Percentiles rank a stretch among this genome's conserved stretches.
Evolutionary conservation across 2,113 vertebrate species (phyloP).

Genomic region (Centrocercus urophasianus): DNA sequence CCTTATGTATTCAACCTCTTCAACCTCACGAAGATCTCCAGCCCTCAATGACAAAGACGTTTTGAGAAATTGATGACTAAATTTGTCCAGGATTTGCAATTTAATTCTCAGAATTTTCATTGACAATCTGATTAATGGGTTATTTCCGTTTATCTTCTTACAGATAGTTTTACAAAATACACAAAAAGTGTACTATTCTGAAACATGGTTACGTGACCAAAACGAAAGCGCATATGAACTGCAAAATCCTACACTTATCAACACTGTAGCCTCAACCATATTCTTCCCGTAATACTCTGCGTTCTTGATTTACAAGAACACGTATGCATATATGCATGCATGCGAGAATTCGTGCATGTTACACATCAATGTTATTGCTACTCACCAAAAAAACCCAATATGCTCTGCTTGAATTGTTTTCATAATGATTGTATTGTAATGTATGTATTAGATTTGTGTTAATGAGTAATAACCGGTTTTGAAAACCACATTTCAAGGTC

Average conservation of each 20-base stretch:
- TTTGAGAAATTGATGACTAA: conserved; percentile 77
- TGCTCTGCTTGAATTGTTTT: conserved; percentile 48
- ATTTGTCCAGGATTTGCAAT: conserved; percentile 39
- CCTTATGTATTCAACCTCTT: background rate
- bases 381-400: background rate
- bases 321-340: background rate
- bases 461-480: conserved; percentile 36
- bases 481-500: conserved; percentile 48
- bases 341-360: background rate
- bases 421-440: background rate
- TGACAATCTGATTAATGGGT: conserved; percentile 72
- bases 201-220: conserved; percentile 29
- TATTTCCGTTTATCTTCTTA: conserved; percentile 52
- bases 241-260: conserved; percentile 49
- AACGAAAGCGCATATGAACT: conserved; percentile 36
- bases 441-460: conserved; percentile 16
- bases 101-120: conserved; percentile 79
- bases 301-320: conserved; percentile 68
- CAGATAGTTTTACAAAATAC: conserved; percentile 19
- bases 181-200: background rate
- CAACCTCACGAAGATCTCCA: conserved; percentile 4
- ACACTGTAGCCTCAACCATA: background rate
- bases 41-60: conserved; percentile 38
- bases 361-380: background rate
- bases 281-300: conserved; percentile 63